These are phyloP conservation scores for Centroberyx gerrardi DNA, from an alignment of 2,797 vertebrate species.

Conservation along the genomic window DNA sequence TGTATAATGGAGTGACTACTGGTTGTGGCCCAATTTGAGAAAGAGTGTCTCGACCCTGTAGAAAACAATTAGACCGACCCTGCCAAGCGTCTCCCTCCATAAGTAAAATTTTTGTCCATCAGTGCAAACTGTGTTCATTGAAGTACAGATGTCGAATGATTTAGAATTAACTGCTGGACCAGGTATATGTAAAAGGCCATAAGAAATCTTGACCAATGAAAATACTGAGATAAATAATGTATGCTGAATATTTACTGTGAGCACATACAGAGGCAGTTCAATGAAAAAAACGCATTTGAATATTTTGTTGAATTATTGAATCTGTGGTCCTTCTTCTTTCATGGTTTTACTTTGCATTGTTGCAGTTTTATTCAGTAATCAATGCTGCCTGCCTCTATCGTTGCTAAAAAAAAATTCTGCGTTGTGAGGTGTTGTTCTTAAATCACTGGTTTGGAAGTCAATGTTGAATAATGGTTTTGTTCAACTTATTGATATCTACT, in stretches of 20 bases:
- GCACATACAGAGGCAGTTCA: conserved; percentile 68
- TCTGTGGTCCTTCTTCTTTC: conserved; percentile 71
- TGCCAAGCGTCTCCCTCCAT: conserved; percentile 60
- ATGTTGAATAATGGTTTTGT: conserved; percentile 43
- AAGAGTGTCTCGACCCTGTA: conserved; percentile 53
- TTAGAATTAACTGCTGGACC: conserved; percentile 65
- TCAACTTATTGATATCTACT: conserved; percentile 64
- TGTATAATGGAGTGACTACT: conserved; percentile 63
- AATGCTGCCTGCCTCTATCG: conserved; percentile 74
- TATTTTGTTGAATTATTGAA: conserved; percentile 61
- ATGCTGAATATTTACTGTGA: conserved; percentile 79
- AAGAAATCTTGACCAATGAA: conserved; percentile 59
- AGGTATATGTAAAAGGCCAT: conserved; percentile 62
- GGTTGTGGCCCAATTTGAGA: conserved; percentile 58
- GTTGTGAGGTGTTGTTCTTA: conserved; percentile 62
- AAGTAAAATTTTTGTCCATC: conserved; percentile 56
- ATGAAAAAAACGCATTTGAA: conserved; percentile 47
- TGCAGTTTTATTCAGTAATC: conserved; percentile 75
- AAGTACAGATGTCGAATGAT: conserved; percentile 71
- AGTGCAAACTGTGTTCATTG: conserved; percentile 65
- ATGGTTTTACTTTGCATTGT: conserved; percentile 72
- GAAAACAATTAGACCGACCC: conserved; percentile 68
- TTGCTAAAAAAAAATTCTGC: conserved; percentile 60
- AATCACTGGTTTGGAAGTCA: conserved; percentile 47
- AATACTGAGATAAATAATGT: conserved; percentile 70